phyloP scores from a whole-genome alignment of 23 tunicate species.

The Halocynthia roretzi region DNA sequence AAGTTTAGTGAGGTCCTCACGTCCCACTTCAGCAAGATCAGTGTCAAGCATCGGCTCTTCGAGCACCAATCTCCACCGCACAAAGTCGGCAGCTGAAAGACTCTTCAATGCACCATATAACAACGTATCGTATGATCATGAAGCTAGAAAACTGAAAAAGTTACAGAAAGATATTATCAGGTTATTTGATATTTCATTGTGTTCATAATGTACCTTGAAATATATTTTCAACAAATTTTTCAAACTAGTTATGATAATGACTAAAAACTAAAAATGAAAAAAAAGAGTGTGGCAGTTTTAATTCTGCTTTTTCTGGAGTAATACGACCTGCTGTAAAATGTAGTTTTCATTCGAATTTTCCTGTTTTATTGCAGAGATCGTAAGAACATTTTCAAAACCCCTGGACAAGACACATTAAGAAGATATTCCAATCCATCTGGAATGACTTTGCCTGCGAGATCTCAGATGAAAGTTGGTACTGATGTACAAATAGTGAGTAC shows the following conservation, averaged over 20 bases:
- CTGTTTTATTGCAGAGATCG: no score
- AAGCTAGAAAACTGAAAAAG: constrained; percentile 67
- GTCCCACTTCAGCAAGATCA: constrained; percentile 42
- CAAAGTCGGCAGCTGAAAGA: constrained; percentile 90
- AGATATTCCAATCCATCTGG: background rate
- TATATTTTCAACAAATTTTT: no score
- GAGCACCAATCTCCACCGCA: constrained; percentile 33
- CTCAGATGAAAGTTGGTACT: constrained; percentile 66
- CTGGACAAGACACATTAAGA: no score
- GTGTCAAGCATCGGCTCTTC: constrained; percentile 24
- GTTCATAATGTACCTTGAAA: no score
- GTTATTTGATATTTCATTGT: constrained; percentile 21
- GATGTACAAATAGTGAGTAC: constrained; percentile 74
- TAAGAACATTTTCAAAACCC: no score
- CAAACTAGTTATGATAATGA: no score
- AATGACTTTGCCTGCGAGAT: constrained; percentile 17
- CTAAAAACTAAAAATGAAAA: no score
- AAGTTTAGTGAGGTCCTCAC: constrained; percentile 33
- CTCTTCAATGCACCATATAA: constrained; percentile 40
- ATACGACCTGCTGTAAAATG: background rate
- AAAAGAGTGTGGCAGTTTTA: background rate
- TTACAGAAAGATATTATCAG: constrained; percentile 57
- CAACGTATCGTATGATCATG: constrained; percentile 34
- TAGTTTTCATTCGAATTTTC: no score
- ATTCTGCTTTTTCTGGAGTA: background rate